These are phyloP conservation scores for Barypeithes pellucidus DNA, from an alignment of 2,888 invertebrate species.

Conservation along the genomic window DNA sequence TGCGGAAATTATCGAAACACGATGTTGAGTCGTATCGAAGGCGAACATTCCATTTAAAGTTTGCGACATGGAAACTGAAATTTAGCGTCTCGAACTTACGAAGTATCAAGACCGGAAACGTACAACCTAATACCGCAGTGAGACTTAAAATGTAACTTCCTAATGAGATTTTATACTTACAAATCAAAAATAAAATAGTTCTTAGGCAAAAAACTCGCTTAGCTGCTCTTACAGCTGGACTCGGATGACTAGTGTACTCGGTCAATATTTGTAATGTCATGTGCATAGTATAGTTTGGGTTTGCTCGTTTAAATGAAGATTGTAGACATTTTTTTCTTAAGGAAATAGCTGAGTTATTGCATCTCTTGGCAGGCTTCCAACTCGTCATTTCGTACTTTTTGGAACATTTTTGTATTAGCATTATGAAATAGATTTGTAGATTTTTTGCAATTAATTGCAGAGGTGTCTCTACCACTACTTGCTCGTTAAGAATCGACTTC, in stretches of 20 bases:
- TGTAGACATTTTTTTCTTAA: too few species aligned
- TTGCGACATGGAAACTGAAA: slow-evolving; percentile 36
- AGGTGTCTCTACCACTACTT: not conserved
- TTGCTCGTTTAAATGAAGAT: too few species aligned
- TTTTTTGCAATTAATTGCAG: not conserved
- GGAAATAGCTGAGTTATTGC: too few species aligned
- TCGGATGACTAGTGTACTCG: too few species aligned
- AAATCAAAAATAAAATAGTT: not conserved
- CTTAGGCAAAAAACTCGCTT: too few species aligned
- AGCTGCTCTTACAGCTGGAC: too few species aligned
- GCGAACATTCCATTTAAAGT: slow-evolving; percentile 30
- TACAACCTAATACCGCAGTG: slow-evolving; percentile 7
- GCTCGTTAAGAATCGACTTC: not conserved
- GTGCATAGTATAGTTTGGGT: too few species aligned
- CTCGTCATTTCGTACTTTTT: too few species aligned
- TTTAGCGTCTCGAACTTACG: slow-evolving; percentile 35
- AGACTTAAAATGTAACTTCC: slow-evolving; percentile 19
- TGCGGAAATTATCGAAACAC: slow-evolving; percentile 38
- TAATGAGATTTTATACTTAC: slow-evolving; percentile 5
- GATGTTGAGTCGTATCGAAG: slow-evolving; percentile 35
- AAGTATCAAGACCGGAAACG: slow-evolving; percentile 29
- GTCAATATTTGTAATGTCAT: too few species aligned
- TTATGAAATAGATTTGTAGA: too few species aligned
- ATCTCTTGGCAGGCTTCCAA: too few species aligned
- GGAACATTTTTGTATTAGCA: too few species aligned